Percentiles rank a stretch among this genome's conserved stretches.
Conservation (phyloP, 2,113 vertebrate species). For the Ameiurus melas region DNA sequence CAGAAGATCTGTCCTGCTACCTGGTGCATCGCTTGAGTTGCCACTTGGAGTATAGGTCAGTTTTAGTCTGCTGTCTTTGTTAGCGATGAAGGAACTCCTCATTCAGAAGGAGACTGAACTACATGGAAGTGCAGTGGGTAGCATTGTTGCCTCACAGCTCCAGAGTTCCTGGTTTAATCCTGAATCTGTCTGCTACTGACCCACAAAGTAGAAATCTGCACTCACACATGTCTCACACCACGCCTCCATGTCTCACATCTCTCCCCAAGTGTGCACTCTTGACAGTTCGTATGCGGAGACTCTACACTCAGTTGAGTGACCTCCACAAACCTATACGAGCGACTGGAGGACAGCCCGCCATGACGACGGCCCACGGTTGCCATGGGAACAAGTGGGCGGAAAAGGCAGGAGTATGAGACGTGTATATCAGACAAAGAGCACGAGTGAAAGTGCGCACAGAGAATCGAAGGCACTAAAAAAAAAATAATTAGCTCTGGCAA, state of each 20-base stretch:
- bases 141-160: too few species aligned
- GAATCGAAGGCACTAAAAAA: neutral
- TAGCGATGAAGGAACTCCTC: too few species aligned
- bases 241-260: neutral
- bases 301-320: neutral
- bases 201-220: neutral
- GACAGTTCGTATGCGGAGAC: neutral
- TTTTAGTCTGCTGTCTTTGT: too few species aligned
- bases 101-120: too few species aligned
- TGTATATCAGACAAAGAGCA: slow-evolving; percentile 16
- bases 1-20: too few species aligned
- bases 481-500: neutral
- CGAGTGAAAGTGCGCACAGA: neutral
- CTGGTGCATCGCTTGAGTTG: too few species aligned
- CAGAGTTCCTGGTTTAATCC: neutral
- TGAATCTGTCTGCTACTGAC: neutral
- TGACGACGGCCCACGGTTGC: slow-evolving; percentile 67
- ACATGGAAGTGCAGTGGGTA: too few species aligned
- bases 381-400: slow-evolving; percentile 60
- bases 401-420: slow-evolving; percentile 52
- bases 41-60: too few species aligned
- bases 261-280: too few species aligned
- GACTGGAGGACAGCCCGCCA: slow-evolving; percentile 65
- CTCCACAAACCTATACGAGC: slow-evolving; percentile 22
- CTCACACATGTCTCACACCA: neutral